These are phyloP conservation scores for Plestiodon gilberti DNA, from an alignment of 2,113 vertebrate species.

Conservation along the genomic window DNA sequence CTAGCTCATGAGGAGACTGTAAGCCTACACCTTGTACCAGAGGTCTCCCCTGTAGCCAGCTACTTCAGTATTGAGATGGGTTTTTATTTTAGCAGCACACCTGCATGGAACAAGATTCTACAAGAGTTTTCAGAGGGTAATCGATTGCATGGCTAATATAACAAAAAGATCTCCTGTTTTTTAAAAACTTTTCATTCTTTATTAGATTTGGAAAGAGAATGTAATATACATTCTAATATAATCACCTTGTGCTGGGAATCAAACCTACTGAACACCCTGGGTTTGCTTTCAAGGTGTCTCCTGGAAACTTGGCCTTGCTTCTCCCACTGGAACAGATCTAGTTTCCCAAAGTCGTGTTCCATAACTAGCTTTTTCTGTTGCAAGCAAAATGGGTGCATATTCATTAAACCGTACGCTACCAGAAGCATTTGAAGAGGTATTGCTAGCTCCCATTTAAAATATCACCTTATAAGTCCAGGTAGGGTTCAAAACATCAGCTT, in stretches of 20 bases:
- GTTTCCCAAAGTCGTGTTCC: neutral
- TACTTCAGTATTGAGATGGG: neutral
- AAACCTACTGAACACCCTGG: neutral
- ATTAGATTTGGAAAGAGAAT: neutral
- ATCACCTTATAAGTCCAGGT: neutral
- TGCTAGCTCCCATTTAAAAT: neutral
- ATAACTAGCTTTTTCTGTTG: neutral
- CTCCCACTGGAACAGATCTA: neutral
- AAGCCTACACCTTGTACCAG: neutral
- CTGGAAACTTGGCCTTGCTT: neutral
- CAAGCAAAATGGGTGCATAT: neutral
- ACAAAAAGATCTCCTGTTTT: neutral
- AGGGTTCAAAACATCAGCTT: neutral
- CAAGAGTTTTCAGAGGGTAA: neutral
- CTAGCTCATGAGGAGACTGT: neutral
- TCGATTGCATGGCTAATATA: neutral
- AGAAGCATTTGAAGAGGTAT: neutral
- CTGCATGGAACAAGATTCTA: conserved; percentile 5
- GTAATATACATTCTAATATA: neutral
- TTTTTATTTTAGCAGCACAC: neutral
- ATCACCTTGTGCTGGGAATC: neutral
- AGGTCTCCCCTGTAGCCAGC: neutral
- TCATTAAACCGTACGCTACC: neutral
- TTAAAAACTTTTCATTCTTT: neutral
- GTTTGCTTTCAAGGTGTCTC: neutral